Percentiles rank a stretch among this genome's conserved stretches.
Conservation (phyloP, 2,797 vertebrate genomes). For the Hemibagrus guttatus region DNA sequence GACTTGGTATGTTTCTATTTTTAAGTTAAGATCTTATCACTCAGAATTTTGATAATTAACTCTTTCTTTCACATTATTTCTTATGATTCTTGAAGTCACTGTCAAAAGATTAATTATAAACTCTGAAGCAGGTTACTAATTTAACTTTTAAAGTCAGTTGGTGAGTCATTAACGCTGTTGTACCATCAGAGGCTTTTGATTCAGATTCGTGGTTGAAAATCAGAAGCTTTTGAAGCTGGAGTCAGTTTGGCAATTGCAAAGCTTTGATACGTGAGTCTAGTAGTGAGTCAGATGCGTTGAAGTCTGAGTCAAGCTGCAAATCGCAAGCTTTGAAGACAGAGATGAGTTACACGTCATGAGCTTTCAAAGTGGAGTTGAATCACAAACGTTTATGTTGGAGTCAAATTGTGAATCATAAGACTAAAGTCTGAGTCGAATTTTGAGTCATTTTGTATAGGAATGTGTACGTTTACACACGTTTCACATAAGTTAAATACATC, state of each 20-base stretch:
- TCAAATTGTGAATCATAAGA: background rate
- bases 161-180: background rate
- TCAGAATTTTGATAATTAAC: background rate
- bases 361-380: background rate
- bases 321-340: background rate
- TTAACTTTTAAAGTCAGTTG: background rate
- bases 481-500: background rate
- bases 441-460: background rate
- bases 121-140: background rate
- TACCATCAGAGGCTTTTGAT: background rate
- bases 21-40: background rate
- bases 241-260: background rate
- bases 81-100: background rate
- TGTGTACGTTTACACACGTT: background rate
- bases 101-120: background rate
- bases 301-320: background rate
- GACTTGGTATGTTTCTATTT: background rate
- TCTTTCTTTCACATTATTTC: background rate
- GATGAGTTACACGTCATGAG: background rate
- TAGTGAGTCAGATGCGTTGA: background rate
- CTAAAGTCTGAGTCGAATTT: background rate
- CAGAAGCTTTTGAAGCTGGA: background rate
- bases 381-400: background rate
- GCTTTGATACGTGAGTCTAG: background rate
- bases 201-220: background rate